Conservation (phyloP, 2,797 vertebrate species). For the Sitta carolinensis region DNA sequence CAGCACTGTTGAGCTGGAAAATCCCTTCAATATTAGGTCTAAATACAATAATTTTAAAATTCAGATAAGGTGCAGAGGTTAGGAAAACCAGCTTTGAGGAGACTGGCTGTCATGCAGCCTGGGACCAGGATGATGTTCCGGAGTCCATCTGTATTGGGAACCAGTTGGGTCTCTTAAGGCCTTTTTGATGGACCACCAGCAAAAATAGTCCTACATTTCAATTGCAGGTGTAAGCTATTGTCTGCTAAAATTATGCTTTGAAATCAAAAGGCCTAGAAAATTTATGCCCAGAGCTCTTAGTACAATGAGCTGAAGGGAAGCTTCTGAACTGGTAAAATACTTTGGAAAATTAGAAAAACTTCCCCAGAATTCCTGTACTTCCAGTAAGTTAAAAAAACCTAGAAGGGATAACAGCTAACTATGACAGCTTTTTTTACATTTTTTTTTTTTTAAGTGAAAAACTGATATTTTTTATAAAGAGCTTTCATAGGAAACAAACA, state of each 20-base stretch:
- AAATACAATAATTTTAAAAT: background rate
- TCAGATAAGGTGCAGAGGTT: background rate
- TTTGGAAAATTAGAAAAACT: background rate
- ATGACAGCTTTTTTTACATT: background rate
- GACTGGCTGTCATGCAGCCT: background rate
- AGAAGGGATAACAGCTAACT: background rate
- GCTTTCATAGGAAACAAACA: background rate
- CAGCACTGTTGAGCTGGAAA: background rate
- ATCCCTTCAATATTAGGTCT: background rate
- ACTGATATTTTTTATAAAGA: background rate
- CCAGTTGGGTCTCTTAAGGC: fast-evolving
- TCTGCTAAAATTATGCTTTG: background rate
- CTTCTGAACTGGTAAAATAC: background rate
- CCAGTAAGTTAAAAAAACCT: background rate
- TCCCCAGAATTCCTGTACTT: background rate
- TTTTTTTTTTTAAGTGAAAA: background rate
- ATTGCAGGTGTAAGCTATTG: background rate
- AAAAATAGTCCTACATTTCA: background rate
- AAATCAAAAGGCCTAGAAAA: background rate
- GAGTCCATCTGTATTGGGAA: fast-evolving
- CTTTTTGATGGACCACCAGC: background rate
- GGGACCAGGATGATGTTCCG: background rate
- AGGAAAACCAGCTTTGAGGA: background rate
- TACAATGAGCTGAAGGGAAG: background rate
- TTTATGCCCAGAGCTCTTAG: background rate